These are phyloP conservation scores for Leptarthrus brevirostris DNA, from an alignment of 2,888 invertebrate genomes.

Conservation along the genomic window DNA sequence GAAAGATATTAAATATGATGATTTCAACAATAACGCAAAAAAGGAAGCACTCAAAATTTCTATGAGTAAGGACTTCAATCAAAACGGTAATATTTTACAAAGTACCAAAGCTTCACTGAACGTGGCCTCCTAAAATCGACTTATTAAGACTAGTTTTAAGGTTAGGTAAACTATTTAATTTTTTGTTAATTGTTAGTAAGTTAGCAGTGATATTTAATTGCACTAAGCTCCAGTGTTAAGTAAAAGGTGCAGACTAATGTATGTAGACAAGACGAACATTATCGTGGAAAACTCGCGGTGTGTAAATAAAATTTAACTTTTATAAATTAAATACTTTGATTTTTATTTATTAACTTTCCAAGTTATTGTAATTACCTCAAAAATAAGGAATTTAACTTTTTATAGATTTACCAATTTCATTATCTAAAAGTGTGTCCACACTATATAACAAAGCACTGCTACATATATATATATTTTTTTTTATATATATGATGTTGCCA, in stretches of 20 bases:
- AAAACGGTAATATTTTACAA: conserved; percentile 13
- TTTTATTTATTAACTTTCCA: no score
- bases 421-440: no score
- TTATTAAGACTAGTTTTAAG: not conserved
- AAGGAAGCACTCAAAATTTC: not conserved
- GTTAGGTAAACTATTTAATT: not conserved
- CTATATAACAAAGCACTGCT: no score
- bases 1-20: conserved; percentile 54
- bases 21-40: conserved; percentile 55
- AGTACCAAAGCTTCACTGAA: conserved; percentile 36
- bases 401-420: no score
- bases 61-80: conserved; percentile 1
- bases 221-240: no score
- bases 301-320: not conserved
- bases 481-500: no score
- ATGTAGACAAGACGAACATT: not conserved
- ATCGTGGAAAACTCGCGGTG: conserved; percentile 22
- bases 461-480: no score
- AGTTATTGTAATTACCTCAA: no score
- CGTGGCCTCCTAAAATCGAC: not conserved
- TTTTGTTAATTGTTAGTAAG: conserved; percentile 6
- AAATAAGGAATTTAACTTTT: no score
- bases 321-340: not conserved
- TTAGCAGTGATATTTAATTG: conserved; percentile 15
- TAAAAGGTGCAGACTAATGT: not conserved